phyloP scores from a whole-genome alignment of 1,140 invertebrate species.

The Orchesella cincta region DNA sequence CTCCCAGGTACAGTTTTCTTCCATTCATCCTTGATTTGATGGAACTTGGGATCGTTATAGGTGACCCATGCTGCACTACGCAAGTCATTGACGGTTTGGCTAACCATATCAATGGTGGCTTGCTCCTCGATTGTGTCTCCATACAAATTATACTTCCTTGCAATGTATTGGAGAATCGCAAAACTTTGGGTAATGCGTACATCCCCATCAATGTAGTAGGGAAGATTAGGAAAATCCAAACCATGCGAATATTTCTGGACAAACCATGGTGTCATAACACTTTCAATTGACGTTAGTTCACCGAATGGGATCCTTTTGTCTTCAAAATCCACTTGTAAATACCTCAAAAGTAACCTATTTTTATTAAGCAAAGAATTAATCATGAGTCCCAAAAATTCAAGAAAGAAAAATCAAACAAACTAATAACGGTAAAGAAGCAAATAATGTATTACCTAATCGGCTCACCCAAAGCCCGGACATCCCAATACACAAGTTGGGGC shows the following conservation, averaged over 20 bases:
- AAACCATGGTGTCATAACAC: conserved; percentile 55
- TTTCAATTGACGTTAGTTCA: conserved; percentile 56
- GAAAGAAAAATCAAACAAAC: too few species aligned
- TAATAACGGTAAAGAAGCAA: too few species aligned
- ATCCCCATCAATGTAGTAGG: conserved; percentile 62
- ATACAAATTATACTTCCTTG: conserved; percentile 56
- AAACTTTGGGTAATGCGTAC: conserved; percentile 59
- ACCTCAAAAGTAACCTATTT: conserved; percentile 57
- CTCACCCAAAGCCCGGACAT: background rate
- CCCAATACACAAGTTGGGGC: conserved; percentile 1
- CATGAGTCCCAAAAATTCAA: too few species aligned
- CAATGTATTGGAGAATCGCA: conserved; percentile 60
- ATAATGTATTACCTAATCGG: too few species aligned
- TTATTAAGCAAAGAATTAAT: too few species aligned
- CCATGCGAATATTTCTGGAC: conserved; percentile 56
- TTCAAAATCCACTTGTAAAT: conserved; percentile 57
- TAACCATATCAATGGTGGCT: conserved; percentile 56
- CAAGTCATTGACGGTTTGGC: conserved; percentile 58
- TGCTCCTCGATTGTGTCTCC: conserved; percentile 57
- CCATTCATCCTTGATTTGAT: conserved; percentile 55
- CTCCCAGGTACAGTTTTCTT: conserved; percentile 52
- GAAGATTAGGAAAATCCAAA: conserved; percentile 59
- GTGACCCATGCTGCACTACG: conserved; percentile 55
- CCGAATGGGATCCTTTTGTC: conserved; percentile 58
- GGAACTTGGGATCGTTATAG: conserved; percentile 56